phyloP scores from a whole-genome alignment of 2,113 vertebrate species.

The Bagarius yarrelli region DNA sequence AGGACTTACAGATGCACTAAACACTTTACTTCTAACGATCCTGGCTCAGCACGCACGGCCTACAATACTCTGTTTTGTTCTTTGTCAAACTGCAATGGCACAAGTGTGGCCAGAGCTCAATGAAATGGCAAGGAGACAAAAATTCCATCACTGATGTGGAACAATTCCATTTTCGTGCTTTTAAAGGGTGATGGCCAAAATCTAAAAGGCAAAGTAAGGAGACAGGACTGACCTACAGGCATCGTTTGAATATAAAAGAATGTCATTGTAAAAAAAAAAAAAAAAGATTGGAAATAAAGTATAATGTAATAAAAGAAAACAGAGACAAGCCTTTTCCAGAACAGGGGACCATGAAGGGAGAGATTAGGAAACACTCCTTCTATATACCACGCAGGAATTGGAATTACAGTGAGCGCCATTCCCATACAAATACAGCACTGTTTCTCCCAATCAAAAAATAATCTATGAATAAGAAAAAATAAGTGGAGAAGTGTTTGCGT shows the following conservation, averaged over 20 bases:
- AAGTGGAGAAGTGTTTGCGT: not conserved
- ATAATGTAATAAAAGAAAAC: constrained; percentile 4
- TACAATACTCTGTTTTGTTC: constrained; percentile 66
- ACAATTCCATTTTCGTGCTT: constrained; percentile 70
- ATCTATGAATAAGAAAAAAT: constrained; percentile 23
- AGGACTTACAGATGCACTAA: constrained; percentile 58
- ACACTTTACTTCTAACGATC: constrained; percentile 55
- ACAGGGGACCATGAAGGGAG: not conserved
- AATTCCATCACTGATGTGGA: constrained; percentile 62
- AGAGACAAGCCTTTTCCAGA: constrained; percentile 35
- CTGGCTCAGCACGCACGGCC: constrained; percentile 57
- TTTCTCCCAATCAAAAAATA: not conserved
- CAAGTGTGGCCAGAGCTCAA: constrained; percentile 42
- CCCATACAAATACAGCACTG: constrained; percentile 21
- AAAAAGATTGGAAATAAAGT: constrained; percentile 8
- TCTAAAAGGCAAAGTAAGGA: constrained; percentile 37
- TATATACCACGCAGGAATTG: not conserved
- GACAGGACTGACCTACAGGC: constrained; percentile 26
- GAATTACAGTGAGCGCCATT: constrained; percentile 17
- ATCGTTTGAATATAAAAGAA: constrained; percentile 38
- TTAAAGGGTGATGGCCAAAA: constrained; percentile 40
- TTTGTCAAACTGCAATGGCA: constrained; percentile 43
- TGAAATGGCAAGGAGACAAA: constrained; percentile 56
- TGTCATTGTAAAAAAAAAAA: constrained; percentile 17
- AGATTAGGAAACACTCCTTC: not conserved